Evolutionary conservation across 2,888 invertebrate genomes (phyloP), one percentile per base, ranked within the genome.

Genomic region (Andrena praecox): DNA sequence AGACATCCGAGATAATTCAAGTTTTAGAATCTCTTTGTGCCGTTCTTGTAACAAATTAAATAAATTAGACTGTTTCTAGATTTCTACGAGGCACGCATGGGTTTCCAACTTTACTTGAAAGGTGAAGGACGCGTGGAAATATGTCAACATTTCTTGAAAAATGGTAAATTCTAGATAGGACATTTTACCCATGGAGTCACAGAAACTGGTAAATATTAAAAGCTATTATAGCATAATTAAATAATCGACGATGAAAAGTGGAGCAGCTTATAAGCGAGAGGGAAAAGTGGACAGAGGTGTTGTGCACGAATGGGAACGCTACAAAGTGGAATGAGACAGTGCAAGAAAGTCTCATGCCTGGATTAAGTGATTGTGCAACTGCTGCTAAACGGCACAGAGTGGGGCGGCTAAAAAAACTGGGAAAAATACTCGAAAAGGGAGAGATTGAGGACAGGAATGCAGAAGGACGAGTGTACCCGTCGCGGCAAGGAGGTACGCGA

Each of bases 331-430:
- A 33, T 12, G 27, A 64, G 69, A n/a, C 0, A 10, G 10, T 2
- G 48, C 62, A 56, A 72, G 78, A 62, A 72, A 50, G n/a, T 29
- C 50, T 20, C 24, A n/a, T 8, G 62, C 16, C 20, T 54, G 62
- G 56, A 78, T 78, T 78, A 78, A 68, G 72, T 0, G 80, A 72
- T 80, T 78, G 29, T 63, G 66, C 66, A 77, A 66, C 42, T 48
- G 72, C 60, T 72, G 67, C n/a, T 72, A 78, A 78, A 80, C 48
- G 56, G 24, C 12, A 29, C 33, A 20, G n/a, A 5, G 54, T 48
- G 20, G 31, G 27, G 2, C 62, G 54, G 16, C 2, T 6, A 50
- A 16, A 50, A 50, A 10, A 66, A 50, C 42, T 16, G 8, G 42
- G 4, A 10, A n/a, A 64, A 33, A 56, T 63, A 64, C 12, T 24